A percentile compares a stretch with the other conserved stretches of the same genome.
Conservation (phyloP, 2,888 invertebrate species). For the Limulus polyphemus region DNA sequence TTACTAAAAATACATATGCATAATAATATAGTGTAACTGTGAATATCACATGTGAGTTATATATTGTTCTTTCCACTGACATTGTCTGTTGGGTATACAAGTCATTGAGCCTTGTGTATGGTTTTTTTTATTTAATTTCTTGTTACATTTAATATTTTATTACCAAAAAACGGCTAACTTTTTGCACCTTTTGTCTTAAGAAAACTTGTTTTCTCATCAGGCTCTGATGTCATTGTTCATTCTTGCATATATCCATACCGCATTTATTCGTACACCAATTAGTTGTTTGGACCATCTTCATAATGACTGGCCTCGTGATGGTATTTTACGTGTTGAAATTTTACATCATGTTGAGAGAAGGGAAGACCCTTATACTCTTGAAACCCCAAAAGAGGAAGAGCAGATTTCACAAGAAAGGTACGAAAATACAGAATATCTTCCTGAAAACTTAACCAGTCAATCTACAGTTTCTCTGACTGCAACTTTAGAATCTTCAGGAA, state of each 20-base stretch:
- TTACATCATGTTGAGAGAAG: slow-evolving; percentile 14
- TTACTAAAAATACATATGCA: no score
- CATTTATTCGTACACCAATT: slow-evolving; percentile 81
- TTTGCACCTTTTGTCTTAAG: no score
- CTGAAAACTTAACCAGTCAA: neutral
- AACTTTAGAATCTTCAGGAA: neutral
- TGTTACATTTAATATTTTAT: no score
- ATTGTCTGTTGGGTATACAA: no score
- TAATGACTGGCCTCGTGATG: slow-evolving; percentile 86
- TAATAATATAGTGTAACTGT: no score
- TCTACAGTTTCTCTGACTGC: neutral
- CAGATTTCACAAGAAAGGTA: neutral
- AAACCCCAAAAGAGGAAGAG: neutral
- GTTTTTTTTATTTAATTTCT: no score
- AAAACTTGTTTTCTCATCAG: neutral
- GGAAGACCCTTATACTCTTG: neutral
- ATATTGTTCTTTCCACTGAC: no score
- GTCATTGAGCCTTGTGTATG: no score
- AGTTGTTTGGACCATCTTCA: slow-evolving; percentile 81
- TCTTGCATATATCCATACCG: slow-evolving; percentile 85
- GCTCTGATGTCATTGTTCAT: slow-evolving; percentile 57
- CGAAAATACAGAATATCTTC: neutral
- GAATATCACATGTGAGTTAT: no score
- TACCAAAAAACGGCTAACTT: no score
- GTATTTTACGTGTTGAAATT: slow-evolving; percentile 80